Conservation (phyloP, 2,113 vertebrate species). For the Eulacestoma nigropectus region DNA sequence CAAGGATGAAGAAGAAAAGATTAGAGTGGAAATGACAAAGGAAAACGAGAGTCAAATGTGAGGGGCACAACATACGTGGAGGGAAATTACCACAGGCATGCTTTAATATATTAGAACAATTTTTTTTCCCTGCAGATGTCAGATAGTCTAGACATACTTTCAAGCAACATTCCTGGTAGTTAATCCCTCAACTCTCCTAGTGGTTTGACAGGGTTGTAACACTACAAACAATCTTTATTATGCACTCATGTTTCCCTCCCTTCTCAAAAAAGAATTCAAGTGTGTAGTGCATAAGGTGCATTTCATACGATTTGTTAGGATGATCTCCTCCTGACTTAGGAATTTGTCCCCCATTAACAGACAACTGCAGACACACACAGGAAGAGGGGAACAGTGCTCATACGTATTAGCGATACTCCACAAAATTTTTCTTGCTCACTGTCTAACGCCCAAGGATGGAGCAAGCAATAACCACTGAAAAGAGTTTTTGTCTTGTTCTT, state of each 20-base stretch:
- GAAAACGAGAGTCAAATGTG: conserved; percentile 10
- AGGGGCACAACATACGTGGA: neutral
- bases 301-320: neutral
- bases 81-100: conserved; percentile 22
- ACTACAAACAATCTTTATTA: neutral
- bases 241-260: neutral
- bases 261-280: neutral
- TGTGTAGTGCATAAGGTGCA: neutral
- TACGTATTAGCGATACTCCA: neutral
- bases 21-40: conserved; percentile 42
- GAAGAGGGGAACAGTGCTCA: neutral
- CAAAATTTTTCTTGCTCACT: neutral
- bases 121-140: conserved; percentile 23
- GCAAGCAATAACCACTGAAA: neutral
- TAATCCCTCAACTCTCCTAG: conserved; percentile 12
- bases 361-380: neutral
- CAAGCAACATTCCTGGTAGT: conserved; percentile 49
- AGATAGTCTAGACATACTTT: conserved; percentile 8
- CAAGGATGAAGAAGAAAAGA: conserved; percentile 46
- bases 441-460: neutral
- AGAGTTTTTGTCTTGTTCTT: neutral
- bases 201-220: neutral
- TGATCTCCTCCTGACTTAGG: neutral
- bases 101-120: neutral
- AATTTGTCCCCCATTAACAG: neutral